Base-by-base conservation (phyloP, 2,113 vertebrate genomes). In the Zootoca vivipara region DNA sequence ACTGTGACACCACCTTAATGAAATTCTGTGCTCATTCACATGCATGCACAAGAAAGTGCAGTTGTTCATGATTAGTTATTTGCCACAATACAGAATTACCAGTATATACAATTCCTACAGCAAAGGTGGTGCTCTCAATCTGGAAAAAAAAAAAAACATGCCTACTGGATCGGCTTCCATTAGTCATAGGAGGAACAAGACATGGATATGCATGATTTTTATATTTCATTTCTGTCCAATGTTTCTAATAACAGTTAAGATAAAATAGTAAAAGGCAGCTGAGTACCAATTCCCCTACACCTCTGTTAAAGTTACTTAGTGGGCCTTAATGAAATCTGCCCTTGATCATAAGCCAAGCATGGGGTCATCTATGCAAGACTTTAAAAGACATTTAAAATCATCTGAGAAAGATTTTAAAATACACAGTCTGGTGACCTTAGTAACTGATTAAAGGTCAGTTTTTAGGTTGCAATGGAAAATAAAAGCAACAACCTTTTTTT, bases 261-360 rank as follows among this genome's bases (percentile, higher is more conserved):
- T 38, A 69, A 85, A 62, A 85, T 74, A 38, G 7, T 78, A 86
- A n/a, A n/a, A 86, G 3, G 52, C 7, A 22, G 30, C 6, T 30
- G 10, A 33, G 67, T 69, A 83, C 28, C 38, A 42, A 78, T 52
- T 78, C 26, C 40, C 70, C 6, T 67, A 52, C 16, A 56, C 35
- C 13, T 84, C 30, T 33, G 9, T 73, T 24, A 74, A 26, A 78
- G 77, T 78, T 56, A 79, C 30, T 42, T 83, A 67, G 46, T 42
- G 38, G 40, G 6, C 7, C 40, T 33, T 35, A 79, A 70, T 79
- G 30, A 35, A 82, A 87, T 93, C 85, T 7, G 70, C 30, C 62
- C 0, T 79, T 9, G 5, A 42, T 69, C 90, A 40, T 89, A 40
- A 81, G 89, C 58, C 13, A 92, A 90, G 85, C 64, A 73, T 1